Base-by-base conservation (phyloP, 1,140 invertebrate species). In the Phortica variegata region DNA sequence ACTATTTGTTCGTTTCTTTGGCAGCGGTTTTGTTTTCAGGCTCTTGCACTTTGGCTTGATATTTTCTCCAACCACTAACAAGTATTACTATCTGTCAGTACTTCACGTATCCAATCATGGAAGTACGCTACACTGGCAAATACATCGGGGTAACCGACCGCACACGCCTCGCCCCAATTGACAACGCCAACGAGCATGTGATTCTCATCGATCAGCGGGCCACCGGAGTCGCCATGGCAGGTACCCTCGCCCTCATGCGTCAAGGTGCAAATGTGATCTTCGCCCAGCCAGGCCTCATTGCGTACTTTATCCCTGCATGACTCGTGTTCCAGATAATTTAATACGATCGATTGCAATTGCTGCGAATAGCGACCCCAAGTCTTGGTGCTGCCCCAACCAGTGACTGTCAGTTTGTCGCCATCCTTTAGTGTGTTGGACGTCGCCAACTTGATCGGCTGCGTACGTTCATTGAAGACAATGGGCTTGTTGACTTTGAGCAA, bases 241-340 rank as follows among this genome's bases (percentile, higher is more conserved):
- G 81, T 79, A 6, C 83, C 83, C 63, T 84, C 76, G 8, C 82
- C 83, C 17, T 54, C 47, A 53, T 78, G 79, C 2, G 82, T 85
- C 8, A 80, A 73, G 0, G 84, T 84, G 49, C 84, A 86, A 36
- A 85, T 78, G 49, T 85, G 80, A 5, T 68, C 71, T 1, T 49
- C 49, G 13, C 62, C 49, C 38, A 73, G 9, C 56, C 66, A 69
- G 17, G 8, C 52, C 18, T 43, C 12, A 12, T 69, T 73, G 2
- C 40, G 38, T 5, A 74, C 56, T 7, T 39, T 40, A 3, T 26
- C 12, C 32, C 34, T 41, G 29, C 76, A 77, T 12, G 19, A 56
- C 2, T 32, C 20, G 29, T 55, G 58, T 2, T 39, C 43, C 18
- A 77, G 39, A 17, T 48, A 62, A 4, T 43, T 45, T 21, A 77